Evolutionary conservation across 2,888 invertebrate genomes (phyloP), one percentile per base, ranked within the genome.

Genomic region (Drosophila melanosoma): DNA sequence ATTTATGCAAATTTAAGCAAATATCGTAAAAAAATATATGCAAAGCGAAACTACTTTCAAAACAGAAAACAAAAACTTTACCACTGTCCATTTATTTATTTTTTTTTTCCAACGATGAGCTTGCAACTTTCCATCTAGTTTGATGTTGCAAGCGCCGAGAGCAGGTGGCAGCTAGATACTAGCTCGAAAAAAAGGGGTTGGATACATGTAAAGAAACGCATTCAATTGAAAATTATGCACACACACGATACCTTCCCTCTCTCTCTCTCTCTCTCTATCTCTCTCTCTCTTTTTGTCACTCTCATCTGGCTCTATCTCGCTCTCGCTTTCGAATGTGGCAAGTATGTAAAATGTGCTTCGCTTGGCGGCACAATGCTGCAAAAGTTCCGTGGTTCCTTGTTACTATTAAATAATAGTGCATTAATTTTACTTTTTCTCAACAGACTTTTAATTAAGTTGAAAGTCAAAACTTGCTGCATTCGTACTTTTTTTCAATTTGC

Each of bases 361-460:
- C 70, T 76, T 63, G 72, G 48, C 58, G 58, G 38, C 72, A 35
- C 74, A 17, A 26, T 49, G 38, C 67, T n/a, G 66, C 64, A 69
- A 77, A 81, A 82, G 69, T 75, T 76, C 66, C 45, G 54, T 36
- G 48, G 69, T 29, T 29, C 29, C 75, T 69, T 69, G 75, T 63
- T 73, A 68, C 69, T 69, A 70, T 79, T 73, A 68, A 82, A 81
- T 81, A 81, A 79, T 79, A 66, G 76, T 56, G 65, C 67, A 79
- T 81, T 82, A 88, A 83, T 86, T 90, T 85, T 71, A 76, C 76
- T 78, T 72, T 73, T 74, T 73, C 61, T 58, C 72, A 58, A 64
- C 78, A 71, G 84, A 84, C 77, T 85, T 89, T 90, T 78, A 87
- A 81, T 79, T 89, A 79, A 90, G 85, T 79, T 89, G 78, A 79